These are phyloP conservation scores for Pelochelys cantorii DNA, from an alignment of 2,797 vertebrate species.

Conservation along the genomic window DNA sequence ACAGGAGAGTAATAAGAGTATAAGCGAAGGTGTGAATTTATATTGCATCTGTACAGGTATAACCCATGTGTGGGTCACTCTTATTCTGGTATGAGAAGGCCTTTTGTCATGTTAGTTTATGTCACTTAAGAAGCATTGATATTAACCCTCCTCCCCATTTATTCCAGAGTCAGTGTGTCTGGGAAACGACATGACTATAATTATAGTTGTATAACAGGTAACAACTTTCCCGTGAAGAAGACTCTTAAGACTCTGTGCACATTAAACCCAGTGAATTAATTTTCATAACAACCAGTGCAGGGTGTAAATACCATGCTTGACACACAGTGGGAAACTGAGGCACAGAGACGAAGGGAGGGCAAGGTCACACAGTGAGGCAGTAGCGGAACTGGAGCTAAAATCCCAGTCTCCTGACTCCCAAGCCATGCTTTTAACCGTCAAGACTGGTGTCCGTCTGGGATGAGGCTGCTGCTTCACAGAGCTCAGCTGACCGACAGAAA, in stretches of 20 bases:
- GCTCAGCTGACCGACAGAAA: neutral
- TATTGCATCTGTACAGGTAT: neutral
- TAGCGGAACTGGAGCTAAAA: neutral
- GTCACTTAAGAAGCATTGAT: neutral
- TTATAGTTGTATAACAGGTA: neutral
- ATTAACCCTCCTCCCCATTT: neutral
- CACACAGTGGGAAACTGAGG: neutral
- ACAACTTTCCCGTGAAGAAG: neutral
- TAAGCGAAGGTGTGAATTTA: neutral
- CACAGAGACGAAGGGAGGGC: neutral
- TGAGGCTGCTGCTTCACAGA: neutral
- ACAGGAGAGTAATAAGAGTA: accelerated
- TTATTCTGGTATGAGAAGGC: neutral
- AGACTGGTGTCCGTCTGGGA: neutral
- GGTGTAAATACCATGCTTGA: neutral
- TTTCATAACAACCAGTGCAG: neutral
- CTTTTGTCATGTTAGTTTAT: neutral
- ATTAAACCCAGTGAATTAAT: neutral
- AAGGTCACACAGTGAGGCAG: neutral
- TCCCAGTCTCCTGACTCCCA: neutral
- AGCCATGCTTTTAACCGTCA: neutral
- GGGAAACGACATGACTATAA: neutral
- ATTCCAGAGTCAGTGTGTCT: neutral
- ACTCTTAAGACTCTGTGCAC: neutral
- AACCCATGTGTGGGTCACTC: neutral